A percentile compares a stretch with the other conserved stretches of the same genome.
Evolutionary conservation across 2,113 vertebrate species (phyloP).

Genomic region (Cyanoramphus novaezelandiae): DNA sequence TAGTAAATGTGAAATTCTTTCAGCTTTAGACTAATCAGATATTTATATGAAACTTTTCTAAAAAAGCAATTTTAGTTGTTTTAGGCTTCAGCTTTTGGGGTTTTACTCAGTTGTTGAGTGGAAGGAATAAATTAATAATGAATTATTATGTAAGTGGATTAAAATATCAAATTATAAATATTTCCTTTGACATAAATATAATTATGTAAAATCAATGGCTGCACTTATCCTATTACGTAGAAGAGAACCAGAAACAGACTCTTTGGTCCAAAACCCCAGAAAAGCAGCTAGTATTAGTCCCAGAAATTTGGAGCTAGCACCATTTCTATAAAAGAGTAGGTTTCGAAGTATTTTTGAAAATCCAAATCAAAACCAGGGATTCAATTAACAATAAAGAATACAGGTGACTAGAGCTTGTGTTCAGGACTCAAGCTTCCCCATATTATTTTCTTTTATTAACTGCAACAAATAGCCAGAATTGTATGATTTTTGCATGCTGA

Average conservation of each 20-base stretch:
- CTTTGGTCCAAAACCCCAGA: background rate
- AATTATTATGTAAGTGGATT: background rate
- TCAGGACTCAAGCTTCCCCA: background rate
- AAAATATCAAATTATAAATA: background rate
- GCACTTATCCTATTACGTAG: background rate
- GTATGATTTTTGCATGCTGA: background rate
- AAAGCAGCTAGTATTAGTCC: background rate
- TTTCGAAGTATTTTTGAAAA: background rate
- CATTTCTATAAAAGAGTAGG: background rate
- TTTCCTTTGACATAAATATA: background rate
- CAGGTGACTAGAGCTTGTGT: background rate
- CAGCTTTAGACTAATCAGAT: background rate
- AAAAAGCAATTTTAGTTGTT: background rate
- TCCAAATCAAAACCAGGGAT: background rate
- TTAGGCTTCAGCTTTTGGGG: background rate
- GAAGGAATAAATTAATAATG: background rate
- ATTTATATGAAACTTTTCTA: background rate
- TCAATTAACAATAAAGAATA: background rate
- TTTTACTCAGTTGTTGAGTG: background rate
- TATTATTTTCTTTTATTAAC: background rate
- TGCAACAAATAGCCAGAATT: background rate
- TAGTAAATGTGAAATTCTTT: background rate
- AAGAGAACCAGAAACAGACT: background rate
- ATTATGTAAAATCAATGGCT: background rate
- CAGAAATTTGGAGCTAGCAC: background rate